Base-by-base conservation (phyloP, 2,113 vertebrate genomes). In the Climacteris rufus region DNA sequence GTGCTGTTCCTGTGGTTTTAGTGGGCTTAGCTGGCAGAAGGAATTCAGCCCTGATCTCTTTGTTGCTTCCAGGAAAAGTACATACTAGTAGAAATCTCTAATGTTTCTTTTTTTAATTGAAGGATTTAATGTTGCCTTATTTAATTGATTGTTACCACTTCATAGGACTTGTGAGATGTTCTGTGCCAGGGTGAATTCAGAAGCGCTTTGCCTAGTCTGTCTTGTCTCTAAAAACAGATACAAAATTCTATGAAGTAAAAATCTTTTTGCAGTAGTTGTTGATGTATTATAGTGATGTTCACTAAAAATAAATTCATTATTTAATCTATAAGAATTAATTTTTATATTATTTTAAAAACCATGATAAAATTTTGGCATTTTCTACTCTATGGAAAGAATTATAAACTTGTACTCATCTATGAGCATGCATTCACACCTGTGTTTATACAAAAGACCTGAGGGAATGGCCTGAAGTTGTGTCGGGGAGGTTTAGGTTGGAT, bases 351-450 rank as follows among this genome's bases (percentile, higher is more conserved):
- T 93, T 82, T 57, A 44, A 89, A 93, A 71, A 60, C 35, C 19
- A 39, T 0, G 16, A 14, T 79, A 59, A 80, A 57, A 13, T 60
- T 90, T 15, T 87, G 44, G 2, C 12, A 49, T 77, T 77, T 53
- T 50, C 6, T 54, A 8, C 10, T 31, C 6, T 24, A 28, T 40
- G 21, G 42, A 52, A 81, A 44, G 11, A 50, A 44, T 27, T 5
- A 15, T 56, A 40, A 70, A 50, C 6, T 18, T 45, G 12, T 50
- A 7, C 9, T 6, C 14, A 17, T 47, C 33, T 45, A 2, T 0
- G 3, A 74, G 20, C 27, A 33, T 24, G 23, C 1, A 0, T 35
- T 11, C 9, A 10, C 28, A 28, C 11, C 0, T 1, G 33, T 59
- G 35, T n/a, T 50, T 60, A 12, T 59, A 50, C 5, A 24, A 45